Evolutionary conservation across 2,113 vertebrate species (phyloP), one percentile per base, ranked within the genome.

Genomic region (Emberiza fucata): DNA sequence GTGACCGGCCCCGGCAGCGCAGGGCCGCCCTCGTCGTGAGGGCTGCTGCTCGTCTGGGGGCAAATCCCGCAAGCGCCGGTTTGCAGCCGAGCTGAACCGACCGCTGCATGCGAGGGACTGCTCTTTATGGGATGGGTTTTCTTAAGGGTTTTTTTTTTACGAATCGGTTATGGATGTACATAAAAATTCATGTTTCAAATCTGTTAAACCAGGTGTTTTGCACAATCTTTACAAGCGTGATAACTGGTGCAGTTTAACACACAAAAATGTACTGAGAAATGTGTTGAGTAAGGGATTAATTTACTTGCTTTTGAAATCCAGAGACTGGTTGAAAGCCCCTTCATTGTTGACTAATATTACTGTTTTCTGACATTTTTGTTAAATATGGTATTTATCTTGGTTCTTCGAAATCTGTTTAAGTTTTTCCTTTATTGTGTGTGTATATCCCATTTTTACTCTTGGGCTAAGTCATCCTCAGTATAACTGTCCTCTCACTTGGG

Each of bases 1-100:
- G 39, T 8, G 5, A 4, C 50, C 40, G 0, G 0, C 14, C 21
- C 28, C 5, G 47, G 2, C 8, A 11, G 2, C 2, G 31, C 28
- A 0, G 5, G 6, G 44, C 37, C 15, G 45, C 27, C 33, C 9
- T 12, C 27, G 4, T 1, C 9, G 1, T 4, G 47, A 18, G 17
- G 45, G 6, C 77, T 8, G 27, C 3, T 12, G 22, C 29, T 14
- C 16, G 42, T 14, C 21, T 19, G 8, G 2, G 12, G 61, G 47
- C 27, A 14, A 6, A 3, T 14, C 8, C 21, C 9, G 5, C 33
- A 1, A 5, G 22, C 40, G 1, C 29, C 0, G 44, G 5, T 23
- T 5, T 7, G 14, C 5, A 20, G 77, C 59, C 77, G 6, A 6
- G 68, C 40, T 14, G 59, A 15, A 14, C 15, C 0, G 1, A 18